These are phyloP conservation scores for Pseudois nayaur DNA, from an alignment of 2,113 vertebrate genomes.

Conservation along the genomic window DNA sequence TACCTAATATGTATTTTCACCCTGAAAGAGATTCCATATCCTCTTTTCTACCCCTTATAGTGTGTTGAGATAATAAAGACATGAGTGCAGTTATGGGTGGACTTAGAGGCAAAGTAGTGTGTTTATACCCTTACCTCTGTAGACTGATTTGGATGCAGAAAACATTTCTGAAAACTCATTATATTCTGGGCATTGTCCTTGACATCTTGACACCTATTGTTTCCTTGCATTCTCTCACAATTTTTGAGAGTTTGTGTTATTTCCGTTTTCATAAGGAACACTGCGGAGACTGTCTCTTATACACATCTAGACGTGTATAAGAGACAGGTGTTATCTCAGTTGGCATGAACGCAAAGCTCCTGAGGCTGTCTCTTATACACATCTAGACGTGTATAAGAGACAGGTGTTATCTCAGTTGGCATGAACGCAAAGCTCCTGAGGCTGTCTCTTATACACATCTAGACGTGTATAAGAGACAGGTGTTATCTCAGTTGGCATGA, in stretches of 20 bases:
- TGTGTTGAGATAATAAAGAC: neutral
- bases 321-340: too few species aligned
- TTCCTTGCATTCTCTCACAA: neutral
- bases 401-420: too few species aligned
- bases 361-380: too few species aligned
- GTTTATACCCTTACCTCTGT: neutral
- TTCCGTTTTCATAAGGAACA: neutral
- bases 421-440: too few species aligned
- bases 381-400: too few species aligned
- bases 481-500: too few species aligned
- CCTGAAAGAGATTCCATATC: neutral
- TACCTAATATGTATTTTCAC: neutral
- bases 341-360: too few species aligned
- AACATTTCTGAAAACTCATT: neutral
- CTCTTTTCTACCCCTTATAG: neutral
- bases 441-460: too few species aligned
- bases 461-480: too few species aligned
- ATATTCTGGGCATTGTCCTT: neutral
- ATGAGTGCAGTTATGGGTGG: accelerated
- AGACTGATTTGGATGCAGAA: neutral
- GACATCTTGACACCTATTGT: neutral
- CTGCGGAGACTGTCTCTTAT: too few species aligned
- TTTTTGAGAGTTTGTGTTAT: neutral
- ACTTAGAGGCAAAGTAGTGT: neutral
- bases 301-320: too few species aligned